A percentile compares a stretch with the other conserved stretches of the same genome.
These are phyloP conservation scores for Pogona vitticeps DNA, from an alignment of 2,113 vertebrate species.

Conservation along the genomic window DNA sequence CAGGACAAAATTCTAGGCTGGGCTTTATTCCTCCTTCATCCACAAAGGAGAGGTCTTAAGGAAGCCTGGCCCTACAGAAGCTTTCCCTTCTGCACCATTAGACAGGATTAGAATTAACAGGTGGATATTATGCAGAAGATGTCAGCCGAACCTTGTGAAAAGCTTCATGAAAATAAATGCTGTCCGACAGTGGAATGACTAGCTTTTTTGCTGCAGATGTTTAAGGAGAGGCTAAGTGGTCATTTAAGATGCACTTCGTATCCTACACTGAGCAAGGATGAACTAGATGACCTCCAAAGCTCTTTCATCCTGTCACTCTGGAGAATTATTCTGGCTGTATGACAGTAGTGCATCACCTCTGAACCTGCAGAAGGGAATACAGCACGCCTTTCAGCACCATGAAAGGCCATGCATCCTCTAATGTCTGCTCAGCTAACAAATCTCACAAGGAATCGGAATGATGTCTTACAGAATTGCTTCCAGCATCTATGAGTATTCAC, in stretches of 20 bases:
- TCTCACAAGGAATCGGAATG: too few species aligned
- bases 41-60: not conserved
- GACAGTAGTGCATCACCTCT: too few species aligned
- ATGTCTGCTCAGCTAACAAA: not conserved
- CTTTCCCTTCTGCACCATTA: not conserved
- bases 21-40: not conserved
- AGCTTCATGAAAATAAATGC: too few species aligned
- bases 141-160: not conserved
- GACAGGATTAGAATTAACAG: not conserved
- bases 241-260: not conserved
- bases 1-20: not conserved
- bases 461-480: too few species aligned
- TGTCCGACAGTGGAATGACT: not conserved
- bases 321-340: not conserved
- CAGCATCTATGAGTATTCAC: too few species aligned
- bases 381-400: too few species aligned
- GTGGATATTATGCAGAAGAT: too few species aligned
- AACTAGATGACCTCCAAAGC: not conserved
- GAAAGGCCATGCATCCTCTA: too few species aligned
- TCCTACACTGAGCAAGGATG: not conserved
- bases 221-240: not conserved
- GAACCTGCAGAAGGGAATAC: too few species aligned
- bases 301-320: not conserved
- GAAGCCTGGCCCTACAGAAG: not conserved
- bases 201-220: not conserved